Percentiles rank a stretch among this genome's conserved stretches.
Evolutionary conservation across 2,797 vertebrate genomes (phyloP).

Genomic region (Epinephelus awoara): DNA sequence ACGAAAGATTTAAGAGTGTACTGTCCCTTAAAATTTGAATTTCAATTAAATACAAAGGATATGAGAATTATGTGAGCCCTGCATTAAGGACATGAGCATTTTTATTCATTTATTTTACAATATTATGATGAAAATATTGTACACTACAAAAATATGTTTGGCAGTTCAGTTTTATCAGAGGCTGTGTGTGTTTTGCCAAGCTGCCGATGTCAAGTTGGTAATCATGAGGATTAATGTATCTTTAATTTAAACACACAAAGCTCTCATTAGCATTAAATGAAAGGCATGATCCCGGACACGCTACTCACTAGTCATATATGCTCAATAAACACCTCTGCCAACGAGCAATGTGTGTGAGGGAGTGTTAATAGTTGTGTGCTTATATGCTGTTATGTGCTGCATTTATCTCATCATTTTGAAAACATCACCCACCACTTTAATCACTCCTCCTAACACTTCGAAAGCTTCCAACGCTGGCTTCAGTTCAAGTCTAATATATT

Average conservation of each 20-base stretch:
- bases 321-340: slow-evolving; percentile 49
- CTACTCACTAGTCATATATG: slow-evolving; percentile 64
- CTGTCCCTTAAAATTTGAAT: no score
- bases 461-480: slow-evolving; percentile 54
- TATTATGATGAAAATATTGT: no score
- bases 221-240: slow-evolving; percentile 7
- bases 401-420: slow-evolving; percentile 61
- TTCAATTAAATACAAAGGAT: not conserved
- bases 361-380: slow-evolving; percentile 50
- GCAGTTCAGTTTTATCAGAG: slow-evolving; percentile 2
- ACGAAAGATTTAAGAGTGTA: no score
- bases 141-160: not conserved
- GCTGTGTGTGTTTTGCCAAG: slow-evolving; percentile 6
- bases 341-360: slow-evolving; percentile 18
- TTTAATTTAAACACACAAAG: not conserved
- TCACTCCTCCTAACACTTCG: slow-evolving; percentile 60
- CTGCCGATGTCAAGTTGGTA: slow-evolving; percentile 6
- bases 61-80: not conserved
- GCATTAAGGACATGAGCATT: not conserved
- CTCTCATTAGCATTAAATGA: slow-evolving; percentile 39
- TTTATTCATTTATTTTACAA: not conserved
- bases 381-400: slow-evolving; percentile 37
- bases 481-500: slow-evolving; percentile 67
- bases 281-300: slow-evolving; percentile 31
- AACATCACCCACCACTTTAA: slow-evolving; percentile 65